phyloP scores from a whole-genome alignment of 2,797 vertebrate species.

The Morelia viridis region DNA sequence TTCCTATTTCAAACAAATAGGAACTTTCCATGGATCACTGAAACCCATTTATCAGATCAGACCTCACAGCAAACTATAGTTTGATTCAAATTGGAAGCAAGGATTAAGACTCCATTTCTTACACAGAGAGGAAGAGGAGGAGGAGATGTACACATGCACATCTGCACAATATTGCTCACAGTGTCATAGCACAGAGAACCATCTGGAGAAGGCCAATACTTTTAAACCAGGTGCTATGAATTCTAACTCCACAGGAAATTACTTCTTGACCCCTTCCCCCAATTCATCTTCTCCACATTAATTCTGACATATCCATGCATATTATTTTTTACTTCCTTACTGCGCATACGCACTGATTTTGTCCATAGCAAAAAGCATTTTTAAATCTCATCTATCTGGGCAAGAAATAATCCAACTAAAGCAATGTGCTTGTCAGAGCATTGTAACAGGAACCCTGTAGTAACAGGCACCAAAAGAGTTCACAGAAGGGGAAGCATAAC shows the following conservation, averaged over 20 bases:
- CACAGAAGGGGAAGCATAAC: not conserved
- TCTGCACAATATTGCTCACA: not conserved
- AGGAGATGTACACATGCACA: not conserved
- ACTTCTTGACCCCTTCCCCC: not conserved
- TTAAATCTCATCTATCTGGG: not conserved
- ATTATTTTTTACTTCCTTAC: not conserved
- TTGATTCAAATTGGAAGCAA: not conserved
- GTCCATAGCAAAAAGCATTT: not conserved
- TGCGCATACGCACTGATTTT: not conserved
- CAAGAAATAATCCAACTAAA: not conserved
- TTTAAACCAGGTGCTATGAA: not conserved
- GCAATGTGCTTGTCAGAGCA: not conserved
- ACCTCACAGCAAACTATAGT: not conserved
- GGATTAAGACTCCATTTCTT: not conserved
- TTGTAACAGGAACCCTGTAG: not conserved
- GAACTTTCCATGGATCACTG: not conserved
- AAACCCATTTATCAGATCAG: not conserved
- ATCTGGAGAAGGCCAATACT: not conserved
- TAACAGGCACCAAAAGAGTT: not conserved
- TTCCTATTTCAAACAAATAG: not conserved
- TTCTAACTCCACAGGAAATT: not conserved
- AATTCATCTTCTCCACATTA: not conserved
- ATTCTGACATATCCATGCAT: not conserved
- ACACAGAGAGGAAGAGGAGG: not conserved
- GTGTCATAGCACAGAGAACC: not conserved